These are phyloP conservation scores for Oenanthe melanoleuca DNA, from an alignment of 2,113 vertebrate species.

Conservation along the genomic window DNA sequence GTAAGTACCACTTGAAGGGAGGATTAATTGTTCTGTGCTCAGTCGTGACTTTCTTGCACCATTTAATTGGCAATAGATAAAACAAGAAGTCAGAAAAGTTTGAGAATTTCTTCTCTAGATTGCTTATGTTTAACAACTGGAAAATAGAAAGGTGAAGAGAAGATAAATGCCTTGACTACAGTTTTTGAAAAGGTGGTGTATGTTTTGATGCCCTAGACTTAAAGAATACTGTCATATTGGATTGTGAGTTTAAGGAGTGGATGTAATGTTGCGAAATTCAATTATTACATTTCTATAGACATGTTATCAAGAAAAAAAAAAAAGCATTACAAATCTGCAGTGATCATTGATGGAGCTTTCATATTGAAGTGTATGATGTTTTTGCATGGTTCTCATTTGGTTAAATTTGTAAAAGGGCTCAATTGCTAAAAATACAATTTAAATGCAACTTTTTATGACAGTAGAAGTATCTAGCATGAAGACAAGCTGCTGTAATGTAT, in stretches of 20 bases:
- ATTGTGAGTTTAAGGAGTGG: background rate
- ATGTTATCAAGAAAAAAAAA: background rate
- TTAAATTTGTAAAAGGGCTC: background rate
- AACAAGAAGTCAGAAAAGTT: background rate
- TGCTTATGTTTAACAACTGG: background rate
- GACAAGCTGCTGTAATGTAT: background rate
- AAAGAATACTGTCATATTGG: background rate
- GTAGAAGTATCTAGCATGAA: background rate
- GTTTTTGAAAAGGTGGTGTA: background rate
- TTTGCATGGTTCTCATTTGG: background rate
- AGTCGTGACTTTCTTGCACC: background rate
- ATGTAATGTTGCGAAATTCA: background rate
- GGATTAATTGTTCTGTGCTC: background rate
- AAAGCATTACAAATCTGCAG: background rate
- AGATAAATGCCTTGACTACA: background rate
- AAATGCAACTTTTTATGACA: background rate
- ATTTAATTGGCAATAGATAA: background rate
- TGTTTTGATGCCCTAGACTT: background rate
- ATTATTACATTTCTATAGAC: background rate
- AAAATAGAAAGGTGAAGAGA: background rate
- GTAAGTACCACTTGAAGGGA: constrained; percentile 65
- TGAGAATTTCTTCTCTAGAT: background rate
- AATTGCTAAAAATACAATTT: background rate
- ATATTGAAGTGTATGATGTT: background rate
- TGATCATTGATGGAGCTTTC: background rate